phyloP scores from a whole-genome alignment of 2,113 vertebrate species.

The Chascanopsetta lugubris region DNA sequence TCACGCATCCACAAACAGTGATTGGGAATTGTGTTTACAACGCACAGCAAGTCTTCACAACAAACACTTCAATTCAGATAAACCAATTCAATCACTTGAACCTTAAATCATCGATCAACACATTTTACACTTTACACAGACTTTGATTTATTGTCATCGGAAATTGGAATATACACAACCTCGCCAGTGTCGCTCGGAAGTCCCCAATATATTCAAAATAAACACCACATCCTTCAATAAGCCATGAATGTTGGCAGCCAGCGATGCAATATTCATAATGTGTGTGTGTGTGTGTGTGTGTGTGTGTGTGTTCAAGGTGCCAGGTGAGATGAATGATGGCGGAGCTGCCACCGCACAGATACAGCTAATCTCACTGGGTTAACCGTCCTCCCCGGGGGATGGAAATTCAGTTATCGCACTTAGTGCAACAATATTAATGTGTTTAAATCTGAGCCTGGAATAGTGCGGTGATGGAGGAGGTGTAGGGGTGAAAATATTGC shows the following conservation, averaged over 20 bases:
- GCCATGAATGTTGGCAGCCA: conserved; percentile 14
- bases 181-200: not conserved
- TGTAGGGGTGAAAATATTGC: not conserved
- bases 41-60: no score
- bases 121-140: no score
- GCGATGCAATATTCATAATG: conserved; percentile 8
- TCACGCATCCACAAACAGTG: no score
- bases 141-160: no score
- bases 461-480: not conserved
- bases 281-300: conserved; percentile 5
- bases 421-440: not conserved
- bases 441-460: not conserved
- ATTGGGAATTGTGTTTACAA: no score
- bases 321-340: not conserved
- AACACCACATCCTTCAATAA: not conserved
- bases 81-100: no score
- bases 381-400: conserved; percentile 2
- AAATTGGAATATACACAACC: no score
- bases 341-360: not conserved
- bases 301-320: conserved; percentile 7
- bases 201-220: not conserved
- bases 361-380: conserved; percentile 14
- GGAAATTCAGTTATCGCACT: not conserved
- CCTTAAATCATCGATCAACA: no score
- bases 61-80: no score